Evolutionary conservation across 2,888 invertebrate genomes (phyloP).

Genomic region (Tiphia femorata): DNA sequence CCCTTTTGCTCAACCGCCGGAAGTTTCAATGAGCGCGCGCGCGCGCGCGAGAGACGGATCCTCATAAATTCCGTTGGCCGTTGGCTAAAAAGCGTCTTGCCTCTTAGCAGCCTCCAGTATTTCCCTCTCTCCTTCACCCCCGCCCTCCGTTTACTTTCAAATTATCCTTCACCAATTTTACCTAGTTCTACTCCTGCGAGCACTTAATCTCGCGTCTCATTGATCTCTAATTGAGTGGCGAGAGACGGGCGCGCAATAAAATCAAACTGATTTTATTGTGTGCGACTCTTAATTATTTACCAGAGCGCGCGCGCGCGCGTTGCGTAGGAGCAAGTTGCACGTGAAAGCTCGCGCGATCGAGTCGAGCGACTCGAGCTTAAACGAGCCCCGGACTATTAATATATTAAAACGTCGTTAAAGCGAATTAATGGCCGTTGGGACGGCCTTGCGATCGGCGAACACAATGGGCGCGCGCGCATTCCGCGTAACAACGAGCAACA

Average conservation of each 20-base stretch:
- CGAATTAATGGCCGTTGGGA: slow-evolving; percentile 14
- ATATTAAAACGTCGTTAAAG: slow-evolving; percentile 1
- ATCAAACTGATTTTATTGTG: too few relatives aligned
- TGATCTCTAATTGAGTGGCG: too few relatives aligned
- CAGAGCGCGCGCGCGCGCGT: too few relatives aligned
- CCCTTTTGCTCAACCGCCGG: slow-evolving; percentile 49
- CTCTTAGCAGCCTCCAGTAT: slow-evolving; percentile 8
- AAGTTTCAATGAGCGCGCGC: slow-evolving; percentile 64
- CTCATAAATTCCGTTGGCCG: slow-evolving; percentile 54
- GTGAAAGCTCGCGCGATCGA: too few relatives aligned
- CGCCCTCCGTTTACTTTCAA: not conserved
- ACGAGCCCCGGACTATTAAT: not conserved
- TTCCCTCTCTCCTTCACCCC: not conserved
- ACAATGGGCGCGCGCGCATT: slow-evolving; percentile 16
- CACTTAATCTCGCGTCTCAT: too few relatives aligned
- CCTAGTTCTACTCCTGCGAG: too few relatives aligned
- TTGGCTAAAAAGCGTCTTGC: slow-evolving; percentile 45
- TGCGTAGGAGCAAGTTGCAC: too few relatives aligned
- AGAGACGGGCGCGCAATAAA: too few relatives aligned
- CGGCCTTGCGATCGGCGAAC: slow-evolving; percentile 1
- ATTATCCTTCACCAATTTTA: too few relatives aligned
- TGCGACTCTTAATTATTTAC: too few relatives aligned
- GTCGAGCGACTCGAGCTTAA: too few relatives aligned
- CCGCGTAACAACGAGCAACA: not conserved
- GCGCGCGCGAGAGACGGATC: slow-evolving; percentile 55